A percentile compares a stretch with the other conserved stretches of the same genome.
Conservation (phyloP, 2,113 vertebrate species). For the Ivindomyrus marchei region DNA sequence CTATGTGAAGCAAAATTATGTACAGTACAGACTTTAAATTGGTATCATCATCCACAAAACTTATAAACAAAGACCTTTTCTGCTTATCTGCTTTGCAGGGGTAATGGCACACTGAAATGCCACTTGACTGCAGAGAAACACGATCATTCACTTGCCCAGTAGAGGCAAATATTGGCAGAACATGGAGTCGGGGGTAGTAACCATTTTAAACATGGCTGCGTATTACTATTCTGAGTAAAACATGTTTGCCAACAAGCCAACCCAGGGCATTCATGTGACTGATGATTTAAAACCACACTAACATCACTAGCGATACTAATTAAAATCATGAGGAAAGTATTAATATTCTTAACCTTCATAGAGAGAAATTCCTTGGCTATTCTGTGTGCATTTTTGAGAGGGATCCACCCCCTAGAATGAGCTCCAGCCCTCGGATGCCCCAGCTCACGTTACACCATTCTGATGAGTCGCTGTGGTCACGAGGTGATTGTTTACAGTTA, state of each 20-base stretch:
- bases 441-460: background rate
- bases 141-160: background rate
- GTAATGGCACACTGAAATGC: background rate
- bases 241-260: background rate
- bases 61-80: slow-evolving; percentile 31
- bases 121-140: background rate
- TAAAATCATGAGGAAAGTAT: background rate
- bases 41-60: slow-evolving; percentile 49
- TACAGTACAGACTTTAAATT: slow-evolving; percentile 44
- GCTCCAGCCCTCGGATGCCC: background rate
- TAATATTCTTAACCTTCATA: background rate
- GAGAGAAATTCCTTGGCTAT: background rate
- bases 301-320: background rate
- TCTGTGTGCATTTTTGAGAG: background rate
- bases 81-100: background rate
- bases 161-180: background rate
- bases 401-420: background rate
- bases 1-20: slow-evolving; percentile 36
- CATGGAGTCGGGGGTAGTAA: background rate
- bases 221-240: background rate
- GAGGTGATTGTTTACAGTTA: background rate
- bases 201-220: background rate
- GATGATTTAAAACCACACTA: background rate
- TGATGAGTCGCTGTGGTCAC: background rate
- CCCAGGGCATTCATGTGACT: background rate